phyloP scores from a whole-genome alignment of 2,113 vertebrate genomes.

The Loxodonta africana region DNA sequence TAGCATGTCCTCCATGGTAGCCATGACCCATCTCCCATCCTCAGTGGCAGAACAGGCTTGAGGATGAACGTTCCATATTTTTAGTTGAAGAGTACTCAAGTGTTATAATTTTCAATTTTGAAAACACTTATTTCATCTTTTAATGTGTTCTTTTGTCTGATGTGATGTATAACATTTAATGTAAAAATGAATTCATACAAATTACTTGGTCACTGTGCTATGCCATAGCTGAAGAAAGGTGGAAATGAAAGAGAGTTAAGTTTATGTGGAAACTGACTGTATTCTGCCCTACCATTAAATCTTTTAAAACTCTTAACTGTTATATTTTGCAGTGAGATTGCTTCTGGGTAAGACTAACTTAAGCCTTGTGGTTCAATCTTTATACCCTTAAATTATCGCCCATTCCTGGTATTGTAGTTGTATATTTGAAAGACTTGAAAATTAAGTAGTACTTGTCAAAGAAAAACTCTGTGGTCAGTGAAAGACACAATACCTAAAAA shows the following conservation, averaged over 20 bases:
- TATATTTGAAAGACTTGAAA: background rate
- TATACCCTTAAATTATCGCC: background rate
- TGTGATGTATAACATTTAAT: background rate
- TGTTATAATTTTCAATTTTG: background rate
- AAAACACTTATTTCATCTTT: slow-evolving; percentile 30
- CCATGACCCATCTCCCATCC: background rate
- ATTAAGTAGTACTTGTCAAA: background rate
- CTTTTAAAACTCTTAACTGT: background rate
- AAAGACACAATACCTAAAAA: background rate
- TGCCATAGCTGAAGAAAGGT: background rate
- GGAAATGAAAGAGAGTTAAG: background rate
- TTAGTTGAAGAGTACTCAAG: background rate
- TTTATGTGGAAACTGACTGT: background rate
- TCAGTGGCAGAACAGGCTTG: background rate
- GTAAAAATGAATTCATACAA: background rate
- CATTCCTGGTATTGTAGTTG: background rate
- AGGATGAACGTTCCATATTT: background rate
- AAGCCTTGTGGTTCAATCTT: background rate
- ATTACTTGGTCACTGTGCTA: background rate
- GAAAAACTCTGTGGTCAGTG: background rate
- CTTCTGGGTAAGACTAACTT: background rate
- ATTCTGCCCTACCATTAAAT: background rate
- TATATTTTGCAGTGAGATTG: background rate
- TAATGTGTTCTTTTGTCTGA: background rate
- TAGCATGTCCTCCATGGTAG: too few relatives aligned